Conservation (phyloP, 2,113 vertebrate genomes). For the Paracanthobrama guichenoti region DNA sequence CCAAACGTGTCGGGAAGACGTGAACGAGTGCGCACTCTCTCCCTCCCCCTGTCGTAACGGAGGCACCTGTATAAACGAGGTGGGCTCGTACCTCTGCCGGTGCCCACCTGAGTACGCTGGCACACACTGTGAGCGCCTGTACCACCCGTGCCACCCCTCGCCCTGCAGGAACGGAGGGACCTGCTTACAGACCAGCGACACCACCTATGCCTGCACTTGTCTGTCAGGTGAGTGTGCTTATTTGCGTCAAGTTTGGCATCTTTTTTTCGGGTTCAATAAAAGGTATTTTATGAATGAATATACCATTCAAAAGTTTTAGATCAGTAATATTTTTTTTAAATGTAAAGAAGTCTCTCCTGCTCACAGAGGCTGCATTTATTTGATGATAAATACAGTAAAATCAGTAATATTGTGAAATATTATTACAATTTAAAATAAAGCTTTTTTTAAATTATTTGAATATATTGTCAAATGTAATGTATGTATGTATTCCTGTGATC, state of each 20-base stretch:
- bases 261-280: no score
- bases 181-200: slow-evolving; percentile 89
- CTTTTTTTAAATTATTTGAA: no score
- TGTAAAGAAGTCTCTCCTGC: no score
- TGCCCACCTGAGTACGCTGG: slow-evolving; percentile 83
- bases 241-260: background rate
- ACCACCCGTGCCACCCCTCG: slow-evolving; percentile 93
- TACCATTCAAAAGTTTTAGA: no score
- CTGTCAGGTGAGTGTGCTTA: slow-evolving; percentile 83
- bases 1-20: slow-evolving; percentile 86
- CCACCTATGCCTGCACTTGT: slow-evolving; percentile 89
- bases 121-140: slow-evolving; percentile 85
- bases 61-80: slow-evolving; percentile 84
- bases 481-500: no score
- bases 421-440: no score
- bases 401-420: no score
- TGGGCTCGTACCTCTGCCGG: slow-evolving; percentile 85
- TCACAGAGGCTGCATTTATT: no score
- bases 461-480: no score
- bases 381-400: no score
- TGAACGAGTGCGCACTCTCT: slow-evolving; percentile 84
- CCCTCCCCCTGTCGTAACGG: slow-evolving; percentile 79
- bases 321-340: no score
- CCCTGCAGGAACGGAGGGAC: slow-evolving; percentile 96
- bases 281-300: no score